These are phyloP conservation scores for Hippolais icterina DNA, from an alignment of 2,113 vertebrate genomes.

Conservation along the genomic window DNA sequence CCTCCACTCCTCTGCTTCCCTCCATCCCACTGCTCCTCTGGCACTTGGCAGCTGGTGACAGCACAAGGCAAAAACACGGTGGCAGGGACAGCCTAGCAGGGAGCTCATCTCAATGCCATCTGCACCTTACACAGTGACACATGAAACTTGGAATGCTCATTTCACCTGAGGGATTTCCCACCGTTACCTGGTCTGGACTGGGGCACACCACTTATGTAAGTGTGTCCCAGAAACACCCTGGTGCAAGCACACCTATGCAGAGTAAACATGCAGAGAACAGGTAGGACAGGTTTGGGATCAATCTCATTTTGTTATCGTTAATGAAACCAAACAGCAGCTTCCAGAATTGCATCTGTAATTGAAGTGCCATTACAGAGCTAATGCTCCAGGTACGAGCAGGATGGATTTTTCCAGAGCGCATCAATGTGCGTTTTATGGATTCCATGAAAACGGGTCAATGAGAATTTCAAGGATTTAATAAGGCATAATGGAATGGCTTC, in stretches of 20 bases:
- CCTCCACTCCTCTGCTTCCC: not conserved
- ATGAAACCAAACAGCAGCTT: constrained; percentile 1
- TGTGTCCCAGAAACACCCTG: not conserved
- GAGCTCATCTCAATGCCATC: not conserved
- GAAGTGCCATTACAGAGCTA: not conserved
- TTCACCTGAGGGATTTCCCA: not conserved
- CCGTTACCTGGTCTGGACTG: not conserved
- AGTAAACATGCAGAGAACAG: fast-evolving
- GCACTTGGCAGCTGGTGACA: not conserved
- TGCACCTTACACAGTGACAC: not conserved
- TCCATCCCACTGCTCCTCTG: not conserved
- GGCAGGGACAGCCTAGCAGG: not conserved
- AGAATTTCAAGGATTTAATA: constrained; percentile 33
- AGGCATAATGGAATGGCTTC: not conserved
- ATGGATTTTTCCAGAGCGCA: not conserved
- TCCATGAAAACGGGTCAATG: constrained; percentile 19
- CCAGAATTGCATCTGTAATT: not conserved
- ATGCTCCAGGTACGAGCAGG: not conserved
- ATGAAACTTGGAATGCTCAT: not conserved
- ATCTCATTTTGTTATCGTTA: not conserved
- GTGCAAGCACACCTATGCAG: not conserved
- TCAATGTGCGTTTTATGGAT: not conserved
- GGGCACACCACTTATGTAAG: fast-evolving
- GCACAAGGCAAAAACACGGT: not conserved
- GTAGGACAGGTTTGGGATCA: not conserved